Conservation (phyloP, 2,888 invertebrate species). For the Alloscopus bannaensis region DNA sequence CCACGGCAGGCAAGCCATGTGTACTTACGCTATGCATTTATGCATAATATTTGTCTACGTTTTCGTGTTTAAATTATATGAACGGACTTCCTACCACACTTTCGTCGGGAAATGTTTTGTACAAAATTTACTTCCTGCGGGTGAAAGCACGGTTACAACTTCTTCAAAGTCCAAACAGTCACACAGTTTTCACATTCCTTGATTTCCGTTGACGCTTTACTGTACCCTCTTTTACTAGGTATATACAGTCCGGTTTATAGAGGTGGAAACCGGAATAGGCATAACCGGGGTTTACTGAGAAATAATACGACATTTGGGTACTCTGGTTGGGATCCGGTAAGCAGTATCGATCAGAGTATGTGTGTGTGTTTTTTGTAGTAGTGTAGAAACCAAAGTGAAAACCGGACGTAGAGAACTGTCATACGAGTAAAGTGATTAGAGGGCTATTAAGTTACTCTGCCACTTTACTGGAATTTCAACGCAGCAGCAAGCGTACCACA, state of each 20-base stretch:
- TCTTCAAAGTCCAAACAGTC: not conserved
- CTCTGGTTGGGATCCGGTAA: not conserved
- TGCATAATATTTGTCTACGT: no score
- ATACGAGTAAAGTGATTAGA: slow-evolving; percentile 42
- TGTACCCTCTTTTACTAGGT: not conserved
- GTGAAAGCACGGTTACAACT: not conserved
- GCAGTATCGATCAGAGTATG: not conserved
- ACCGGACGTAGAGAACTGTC: slow-evolving; percentile 38
- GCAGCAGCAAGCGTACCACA: not conserved
- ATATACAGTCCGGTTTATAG: not conserved
- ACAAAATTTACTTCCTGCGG: no score
- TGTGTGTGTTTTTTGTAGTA: no score
- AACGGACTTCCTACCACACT: no score
- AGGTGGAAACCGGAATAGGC: not conserved
- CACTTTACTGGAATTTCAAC: slow-evolving; percentile 37
- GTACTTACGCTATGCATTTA: no score
- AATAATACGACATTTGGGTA: not conserved
- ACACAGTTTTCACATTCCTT: not conserved
- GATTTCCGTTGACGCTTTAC: not conserved
- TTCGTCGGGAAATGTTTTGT: no score
- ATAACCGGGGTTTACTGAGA: not conserved
- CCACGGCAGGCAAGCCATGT: no score
- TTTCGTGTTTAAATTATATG: no score
- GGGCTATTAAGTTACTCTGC: slow-evolving; percentile 44
- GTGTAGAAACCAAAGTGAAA: no score